Conservation (phyloP, 2,113 vertebrate species). For the Cacatua alba region DNA sequence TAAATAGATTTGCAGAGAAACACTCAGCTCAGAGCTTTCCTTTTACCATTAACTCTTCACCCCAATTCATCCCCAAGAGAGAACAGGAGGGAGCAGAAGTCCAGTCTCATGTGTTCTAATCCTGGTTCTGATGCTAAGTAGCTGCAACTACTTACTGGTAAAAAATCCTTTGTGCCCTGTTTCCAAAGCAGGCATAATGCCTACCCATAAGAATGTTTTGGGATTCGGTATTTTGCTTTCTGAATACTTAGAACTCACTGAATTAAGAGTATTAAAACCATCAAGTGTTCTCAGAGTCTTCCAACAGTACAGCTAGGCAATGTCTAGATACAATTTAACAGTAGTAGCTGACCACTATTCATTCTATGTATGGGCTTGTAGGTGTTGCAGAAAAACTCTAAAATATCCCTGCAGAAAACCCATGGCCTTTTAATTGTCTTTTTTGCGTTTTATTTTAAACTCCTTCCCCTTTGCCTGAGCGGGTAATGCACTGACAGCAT, state of each 20-base stretch:
- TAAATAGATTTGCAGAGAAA: neutral
- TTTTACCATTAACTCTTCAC: neutral
- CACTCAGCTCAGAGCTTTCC: neutral
- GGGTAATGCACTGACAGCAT: neutral
- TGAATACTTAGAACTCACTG: conserved; percentile 20
- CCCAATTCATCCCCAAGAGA: neutral
- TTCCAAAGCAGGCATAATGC: conserved; percentile 25
- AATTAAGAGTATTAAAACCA: neutral
- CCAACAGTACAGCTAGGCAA: neutral
- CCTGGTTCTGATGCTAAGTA: conserved; percentile 4
- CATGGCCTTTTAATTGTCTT: neutral
- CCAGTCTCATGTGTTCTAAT: conserved; percentile 14
- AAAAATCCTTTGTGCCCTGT: conserved; percentile 11
- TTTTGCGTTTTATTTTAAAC: neutral
- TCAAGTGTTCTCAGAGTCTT: neutral
- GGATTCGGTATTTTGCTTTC: neutral
- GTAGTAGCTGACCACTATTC: neutral
- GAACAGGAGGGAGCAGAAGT: neutral
- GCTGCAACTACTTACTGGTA: neutral
- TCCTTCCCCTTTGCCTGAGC: neutral
- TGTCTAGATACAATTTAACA: neutral
- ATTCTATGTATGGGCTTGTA: neutral
- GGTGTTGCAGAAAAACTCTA: neutral
- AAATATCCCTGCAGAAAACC: neutral
- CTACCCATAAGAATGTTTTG: neutral